phyloP scores from a whole-genome alignment of 1,140 invertebrate species.

The Drosophila funebris region DNA sequence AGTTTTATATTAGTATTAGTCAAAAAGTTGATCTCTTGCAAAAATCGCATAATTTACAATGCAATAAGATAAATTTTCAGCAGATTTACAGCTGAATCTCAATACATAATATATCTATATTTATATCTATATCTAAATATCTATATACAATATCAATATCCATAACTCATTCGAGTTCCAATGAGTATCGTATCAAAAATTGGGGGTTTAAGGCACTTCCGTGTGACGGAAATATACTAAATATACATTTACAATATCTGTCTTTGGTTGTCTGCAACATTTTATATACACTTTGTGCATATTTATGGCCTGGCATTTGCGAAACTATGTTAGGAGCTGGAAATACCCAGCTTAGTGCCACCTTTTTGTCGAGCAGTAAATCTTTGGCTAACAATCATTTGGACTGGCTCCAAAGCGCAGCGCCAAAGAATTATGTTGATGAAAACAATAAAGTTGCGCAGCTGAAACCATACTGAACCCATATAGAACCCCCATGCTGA shows the following conservation, averaged over 20 bases:
- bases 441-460: slow-evolving; percentile 65
- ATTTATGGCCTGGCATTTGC: slow-evolving; percentile 46
- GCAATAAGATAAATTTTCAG: slow-evolving; percentile 43
- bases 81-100: slow-evolving; percentile 21
- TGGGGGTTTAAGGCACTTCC: slow-evolving; percentile 81
- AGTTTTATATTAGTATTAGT: slow-evolving; percentile 53
- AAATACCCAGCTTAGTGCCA: slow-evolving; percentile 65
- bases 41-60: slow-evolving; percentile 77
- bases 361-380: slow-evolving; percentile 57
- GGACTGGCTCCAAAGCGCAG: slow-evolving; percentile 70
- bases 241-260: slow-evolving; percentile 58
- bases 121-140: background rate
- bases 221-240: slow-evolving; percentile 83
- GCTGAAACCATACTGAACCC: slow-evolving; percentile 8
- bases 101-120: slow-evolving; percentile 10
- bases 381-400: slow-evolving; percentile 72
- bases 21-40: slow-evolving; percentile 73
- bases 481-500: slow-evolving; percentile 10
- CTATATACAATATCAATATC: slow-evolving; percentile 33
- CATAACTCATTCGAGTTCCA: slow-evolving; percentile 36
- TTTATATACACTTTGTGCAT: slow-evolving; percentile 32
- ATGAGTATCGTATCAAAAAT: slow-evolving; percentile 72
- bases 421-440: slow-evolving; percentile 74
- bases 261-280: slow-evolving; percentile 36
- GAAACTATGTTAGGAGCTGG: slow-evolving; percentile 47